Evolutionary conservation across 2,888 invertebrate species (phyloP).

Genomic region (Ernsta delagoae): DNA sequence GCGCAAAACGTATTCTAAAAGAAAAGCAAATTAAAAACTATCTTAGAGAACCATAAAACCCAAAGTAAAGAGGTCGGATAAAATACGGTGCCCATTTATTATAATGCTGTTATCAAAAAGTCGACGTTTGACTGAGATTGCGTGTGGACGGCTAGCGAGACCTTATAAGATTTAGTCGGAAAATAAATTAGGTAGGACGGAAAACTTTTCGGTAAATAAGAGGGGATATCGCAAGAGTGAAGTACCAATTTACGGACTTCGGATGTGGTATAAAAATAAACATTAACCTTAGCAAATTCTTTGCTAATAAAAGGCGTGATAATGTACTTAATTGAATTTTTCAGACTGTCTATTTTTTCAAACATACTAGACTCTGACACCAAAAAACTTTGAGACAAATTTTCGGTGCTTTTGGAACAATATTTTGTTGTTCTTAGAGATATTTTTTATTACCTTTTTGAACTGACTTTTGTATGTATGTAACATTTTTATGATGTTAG

Average conservation of each 20-base stretch:
- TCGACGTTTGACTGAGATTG: conserved; percentile 76
- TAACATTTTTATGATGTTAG: too few species aligned
- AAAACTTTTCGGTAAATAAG: conserved; percentile 79
- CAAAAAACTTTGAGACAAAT: too few species aligned
- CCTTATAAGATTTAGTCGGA: conserved; percentile 79
- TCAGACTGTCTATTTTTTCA: too few species aligned
- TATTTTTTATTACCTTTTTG: too few species aligned
- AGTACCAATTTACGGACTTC: conserved; percentile 25
- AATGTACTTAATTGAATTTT: too few species aligned
- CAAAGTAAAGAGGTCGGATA: conserved; percentile 46
- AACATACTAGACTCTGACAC: too few species aligned
- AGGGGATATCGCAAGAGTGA: conserved; percentile 44
- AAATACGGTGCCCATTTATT: conserved; percentile 62
- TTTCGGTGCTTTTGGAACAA: too few species aligned
- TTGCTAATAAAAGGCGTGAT: background rate
- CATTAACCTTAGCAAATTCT: background rate
- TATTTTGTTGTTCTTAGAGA: too few species aligned
- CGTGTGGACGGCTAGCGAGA: conserved; percentile 74
- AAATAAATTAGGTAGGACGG: conserved; percentile 82
- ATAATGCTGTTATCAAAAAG: conserved; percentile 78
- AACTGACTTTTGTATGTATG: too few species aligned
- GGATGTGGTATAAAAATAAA: conserved; percentile 37
- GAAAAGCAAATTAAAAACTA: conserved; percentile 38
- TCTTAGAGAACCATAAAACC: conserved; percentile 48
- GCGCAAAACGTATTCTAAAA: conserved; percentile 25